A percentile compares a stretch with the other conserved stretches of the same genome.
phyloP scores from a whole-genome alignment of 2,888 invertebrate species.

The Tiliacea citrago region DNA sequence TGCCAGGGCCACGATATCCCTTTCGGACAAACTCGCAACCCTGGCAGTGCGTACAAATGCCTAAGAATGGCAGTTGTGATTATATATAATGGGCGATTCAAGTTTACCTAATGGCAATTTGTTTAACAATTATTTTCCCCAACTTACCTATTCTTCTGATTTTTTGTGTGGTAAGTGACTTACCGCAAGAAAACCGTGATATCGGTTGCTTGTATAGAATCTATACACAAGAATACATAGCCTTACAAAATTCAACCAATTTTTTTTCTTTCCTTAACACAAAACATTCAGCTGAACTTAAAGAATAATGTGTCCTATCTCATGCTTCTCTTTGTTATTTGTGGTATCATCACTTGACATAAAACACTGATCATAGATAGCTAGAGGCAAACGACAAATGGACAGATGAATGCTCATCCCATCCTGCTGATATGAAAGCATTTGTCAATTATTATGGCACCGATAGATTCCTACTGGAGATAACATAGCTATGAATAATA shows the following conservation, averaged over 20 bases:
- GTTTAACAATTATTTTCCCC: not conserved
- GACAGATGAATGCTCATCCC: constrained; percentile 9
- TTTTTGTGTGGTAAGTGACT: too few species aligned
- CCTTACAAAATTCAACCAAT: not conserved
- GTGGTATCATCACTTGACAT: constrained; percentile 5
- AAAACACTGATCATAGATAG: constrained; percentile 14
- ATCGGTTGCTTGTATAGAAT: not conserved
- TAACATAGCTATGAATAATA: not conserved
- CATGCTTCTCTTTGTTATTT: not conserved
- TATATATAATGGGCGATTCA: too few species aligned
- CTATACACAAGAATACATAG: not conserved
- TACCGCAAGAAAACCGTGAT: too few species aligned
- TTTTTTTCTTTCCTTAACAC: not conserved
- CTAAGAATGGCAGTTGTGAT: not conserved
- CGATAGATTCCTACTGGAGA: not conserved
- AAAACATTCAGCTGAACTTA: not conserved
- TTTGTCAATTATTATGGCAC: constrained; percentile 35
- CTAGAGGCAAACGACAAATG: constrained; percentile 30
- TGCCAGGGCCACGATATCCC: too few species aligned
- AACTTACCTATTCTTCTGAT: not conserved
- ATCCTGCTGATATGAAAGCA: constrained; percentile 11
- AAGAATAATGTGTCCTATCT: not conserved
- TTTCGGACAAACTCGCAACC: too few species aligned
- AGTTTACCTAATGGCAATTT: too few species aligned
- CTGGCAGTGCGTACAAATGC: not conserved